phyloP scores from a whole-genome alignment of 2,888 invertebrate genomes.

The Orthosia cruda region DNA sequence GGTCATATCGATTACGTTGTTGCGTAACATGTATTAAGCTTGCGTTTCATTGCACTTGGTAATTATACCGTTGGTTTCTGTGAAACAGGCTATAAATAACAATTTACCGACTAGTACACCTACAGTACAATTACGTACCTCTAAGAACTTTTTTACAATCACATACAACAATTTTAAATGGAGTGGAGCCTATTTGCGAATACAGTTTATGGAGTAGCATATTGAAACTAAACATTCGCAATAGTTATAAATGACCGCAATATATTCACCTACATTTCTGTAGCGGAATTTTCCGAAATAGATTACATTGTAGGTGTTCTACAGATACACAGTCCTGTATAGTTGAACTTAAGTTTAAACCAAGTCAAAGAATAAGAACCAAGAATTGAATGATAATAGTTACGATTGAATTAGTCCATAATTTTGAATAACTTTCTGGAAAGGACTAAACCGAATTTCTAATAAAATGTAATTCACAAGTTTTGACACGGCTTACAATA shows the following conservation, averaged over 20 bases:
- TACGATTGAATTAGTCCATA: constrained; percentile 6
- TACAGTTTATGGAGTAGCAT: constrained; percentile 6
- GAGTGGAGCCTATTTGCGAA: constrained; percentile 7
- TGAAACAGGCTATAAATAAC: constrained; percentile 77
- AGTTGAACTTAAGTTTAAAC: background rate
- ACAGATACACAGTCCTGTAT: background rate
- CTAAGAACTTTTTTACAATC: constrained; percentile 65
- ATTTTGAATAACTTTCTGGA: constrained; percentile 20
- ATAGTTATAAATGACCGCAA: background rate
- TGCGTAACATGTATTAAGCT: constrained; percentile 66
- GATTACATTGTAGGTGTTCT: background rate
- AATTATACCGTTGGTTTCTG: constrained; percentile 74
- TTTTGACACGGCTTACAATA: background rate
- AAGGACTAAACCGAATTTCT: background rate
- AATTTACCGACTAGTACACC: constrained; percentile 72
- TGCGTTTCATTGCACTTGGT: constrained; percentile 73
- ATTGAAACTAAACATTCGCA: constrained; percentile 15
- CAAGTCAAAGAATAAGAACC: background rate
- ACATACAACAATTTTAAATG: constrained; percentile 20
- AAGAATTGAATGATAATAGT: background rate
- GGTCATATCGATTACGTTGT: constrained; percentile 67
- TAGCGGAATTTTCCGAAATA: constrained; percentile 4
- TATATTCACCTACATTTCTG: background rate
- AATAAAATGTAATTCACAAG: constrained; percentile 18
- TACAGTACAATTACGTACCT: constrained; percentile 72